A percentile compares a stretch with the other conserved stretches of the same genome.
Evolutionary conservation across 2,797 vertebrate species (phyloP).

Genomic region (Sebastes miniatus): DNA sequence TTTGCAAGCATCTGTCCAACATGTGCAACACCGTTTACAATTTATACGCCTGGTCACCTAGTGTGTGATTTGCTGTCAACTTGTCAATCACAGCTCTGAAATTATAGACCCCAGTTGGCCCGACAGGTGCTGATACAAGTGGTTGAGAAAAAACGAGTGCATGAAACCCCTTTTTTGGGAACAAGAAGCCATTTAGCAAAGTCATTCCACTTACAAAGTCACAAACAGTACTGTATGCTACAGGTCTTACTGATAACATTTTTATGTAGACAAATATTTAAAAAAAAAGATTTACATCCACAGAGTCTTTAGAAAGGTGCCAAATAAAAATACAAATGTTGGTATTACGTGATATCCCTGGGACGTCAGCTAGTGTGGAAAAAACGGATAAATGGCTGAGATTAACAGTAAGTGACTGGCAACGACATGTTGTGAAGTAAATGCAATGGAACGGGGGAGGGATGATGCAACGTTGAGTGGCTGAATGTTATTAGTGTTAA

Average conservation of each 20-base stretch:
- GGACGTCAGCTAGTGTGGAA: too few relatives aligned
- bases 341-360: too few relatives aligned
- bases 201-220: neutral
- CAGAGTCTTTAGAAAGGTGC: too few relatives aligned
- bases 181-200: conserved; percentile 23
- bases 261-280: neutral
- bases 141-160: neutral
- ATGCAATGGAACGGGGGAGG: too few relatives aligned
- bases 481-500: too few relatives aligned
- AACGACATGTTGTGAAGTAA: too few relatives aligned
- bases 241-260: too few relatives aligned
- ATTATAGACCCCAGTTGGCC: conserved; percentile 41
- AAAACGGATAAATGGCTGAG: too few relatives aligned
- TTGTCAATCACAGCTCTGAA: conserved; percentile 64
- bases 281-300: neutral
- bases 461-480: too few relatives aligned
- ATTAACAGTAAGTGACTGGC: too few relatives aligned
- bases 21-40: conserved; percentile 49
- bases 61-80: conserved; percentile 66
- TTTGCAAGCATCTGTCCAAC: conserved; percentile 61
- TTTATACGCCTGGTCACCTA: conserved; percentile 65
- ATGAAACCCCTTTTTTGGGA: conserved; percentile 18
- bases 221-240: conserved; percentile 7
- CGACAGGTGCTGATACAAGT: conserved; percentile 37
- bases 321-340: too few relatives aligned